Evolutionary conservation across 2,113 vertebrate species (phyloP), one percentile per base, ranked within the genome.

Genomic region (Mesocricetus auratus): DNA sequence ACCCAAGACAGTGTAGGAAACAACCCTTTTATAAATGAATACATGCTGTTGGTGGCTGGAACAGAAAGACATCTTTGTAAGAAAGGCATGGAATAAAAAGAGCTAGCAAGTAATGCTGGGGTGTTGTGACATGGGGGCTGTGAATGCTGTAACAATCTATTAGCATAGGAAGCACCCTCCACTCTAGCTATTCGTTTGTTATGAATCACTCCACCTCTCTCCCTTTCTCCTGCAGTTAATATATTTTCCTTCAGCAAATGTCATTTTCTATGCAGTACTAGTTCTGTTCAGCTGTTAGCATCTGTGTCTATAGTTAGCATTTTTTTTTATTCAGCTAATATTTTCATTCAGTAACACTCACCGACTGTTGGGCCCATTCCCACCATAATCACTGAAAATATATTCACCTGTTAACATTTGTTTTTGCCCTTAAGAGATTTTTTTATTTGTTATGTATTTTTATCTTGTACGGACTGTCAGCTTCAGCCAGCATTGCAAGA

Each of bases 291-390:
- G 95, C 94, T 97, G 95, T 96, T 97, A 96, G 94, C 75, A 47
- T 93, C 89, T 82, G 90, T 95, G 94, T 94, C 96, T 92, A 62
- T 62, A 90, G 94, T 97, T 97, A 96, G 96, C 94, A 95, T 92
- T 97, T 47, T 92, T 97, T 47, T 97, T 97, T 97, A 97, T 97
- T 95, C 95, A 73, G 93, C 91, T 97, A 97, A 97, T 97, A 97
- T 97, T 97, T 97, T 93, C 97, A 96, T 97, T 97, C 97, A 90
- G 92, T 62, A 93, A 94, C 94, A 95, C 68, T 96, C 93, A 97
- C 89, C 74, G 50, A 94, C 56, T 26, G 0, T 96, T 93, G 75
- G 50, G 77, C 90, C 93, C 90, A 94, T 93, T 97, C 53, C 42
- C 45, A 79, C 95, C 92, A 45, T 87, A 89, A 93, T 95, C 94